phyloP scores from a whole-genome alignment of 2,888 invertebrate genomes.

The Phengaris alcon region DNA sequence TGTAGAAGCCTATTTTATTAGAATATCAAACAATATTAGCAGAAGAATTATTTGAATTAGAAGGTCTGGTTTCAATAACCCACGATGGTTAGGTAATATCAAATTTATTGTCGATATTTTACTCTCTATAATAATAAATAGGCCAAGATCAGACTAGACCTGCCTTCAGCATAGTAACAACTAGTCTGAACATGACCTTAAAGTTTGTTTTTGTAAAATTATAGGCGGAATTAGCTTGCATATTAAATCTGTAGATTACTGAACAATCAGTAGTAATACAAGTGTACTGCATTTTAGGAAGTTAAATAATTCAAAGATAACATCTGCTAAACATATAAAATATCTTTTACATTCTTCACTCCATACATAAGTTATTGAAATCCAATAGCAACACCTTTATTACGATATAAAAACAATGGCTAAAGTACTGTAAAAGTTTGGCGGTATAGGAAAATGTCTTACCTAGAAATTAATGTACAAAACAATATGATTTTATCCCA shows the following conservation, averaged over 20 bases:
- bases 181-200: constrained; percentile 12
- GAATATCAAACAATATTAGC: constrained; percentile 15
- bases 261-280: no score
- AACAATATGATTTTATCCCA: constrained; percentile 77
- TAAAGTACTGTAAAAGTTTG: constrained; percentile 33
- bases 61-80: constrained; percentile 12
- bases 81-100: neutral
- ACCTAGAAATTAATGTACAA: constrained; percentile 70
- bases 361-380: constrained; percentile 19
- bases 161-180: neutral
- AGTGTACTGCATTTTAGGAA: no score
- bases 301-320: neutral
- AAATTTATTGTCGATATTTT: constrained; percentile 14
- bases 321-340: neutral
- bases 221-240: neutral
- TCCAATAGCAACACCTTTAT: constrained; percentile 4
- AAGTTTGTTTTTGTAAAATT: neutral
- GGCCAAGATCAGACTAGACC: constrained; percentile 1
- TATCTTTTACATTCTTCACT: neutral
- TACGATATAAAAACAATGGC: constrained; percentile 23
- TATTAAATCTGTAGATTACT: neutral
- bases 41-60: constrained; percentile 10
- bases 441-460: constrained; percentile 56
- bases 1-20: constrained; percentile 1
- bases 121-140: neutral